phyloP scores from a whole-genome alignment of 2,888 invertebrate species.

The Parelbella ahira region DNA sequence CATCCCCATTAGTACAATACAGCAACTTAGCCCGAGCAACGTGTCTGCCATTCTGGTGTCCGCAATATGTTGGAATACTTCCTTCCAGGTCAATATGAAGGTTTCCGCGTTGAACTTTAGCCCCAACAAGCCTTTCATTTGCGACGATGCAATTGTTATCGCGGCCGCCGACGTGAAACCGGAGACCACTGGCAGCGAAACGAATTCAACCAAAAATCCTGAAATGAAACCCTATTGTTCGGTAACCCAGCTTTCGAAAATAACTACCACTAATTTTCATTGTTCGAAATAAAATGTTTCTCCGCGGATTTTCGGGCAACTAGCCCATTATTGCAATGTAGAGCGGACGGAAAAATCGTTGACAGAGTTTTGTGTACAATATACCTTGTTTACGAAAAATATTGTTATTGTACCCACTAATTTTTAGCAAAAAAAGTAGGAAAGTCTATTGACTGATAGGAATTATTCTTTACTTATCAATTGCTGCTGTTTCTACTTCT shows the following conservation, averaged over 20 bases:
- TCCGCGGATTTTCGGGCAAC: constrained; percentile 23
- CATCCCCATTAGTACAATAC: constrained; percentile 80
- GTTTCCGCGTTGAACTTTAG: constrained; percentile 81
- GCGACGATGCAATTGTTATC: constrained; percentile 86
- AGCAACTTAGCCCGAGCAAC: constrained; percentile 82
- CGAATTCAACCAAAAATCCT: constrained; percentile 88
- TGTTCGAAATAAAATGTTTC: constrained; percentile 26
- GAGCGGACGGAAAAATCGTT: constrained; percentile 13
- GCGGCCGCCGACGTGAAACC: constrained; percentile 90
- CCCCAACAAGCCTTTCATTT: constrained; percentile 85
- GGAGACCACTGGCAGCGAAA: constrained; percentile 86
- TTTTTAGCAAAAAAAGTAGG: too few relatives aligned
- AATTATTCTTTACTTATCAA: too few relatives aligned
- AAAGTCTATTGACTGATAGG: too few relatives aligned
- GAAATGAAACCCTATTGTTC: constrained; percentile 34
- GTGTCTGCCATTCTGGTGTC: constrained; percentile 81
- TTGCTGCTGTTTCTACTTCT: too few relatives aligned
- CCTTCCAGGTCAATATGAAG: constrained; percentile 81
- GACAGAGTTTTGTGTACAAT: constrained; percentile 15
- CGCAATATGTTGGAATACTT: constrained; percentile 74
- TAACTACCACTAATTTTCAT: constrained; percentile 25
- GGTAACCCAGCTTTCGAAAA: constrained; percentile 19
- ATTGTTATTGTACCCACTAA: too few relatives aligned
- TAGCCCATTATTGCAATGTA: constrained; percentile 24
- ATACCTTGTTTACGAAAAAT: background rate